Percentiles rank a stretch among this genome's conserved stretches.
Evolutionary conservation across 2,113 vertebrate species (phyloP).

Genomic region (Rana temporaria): DNA sequence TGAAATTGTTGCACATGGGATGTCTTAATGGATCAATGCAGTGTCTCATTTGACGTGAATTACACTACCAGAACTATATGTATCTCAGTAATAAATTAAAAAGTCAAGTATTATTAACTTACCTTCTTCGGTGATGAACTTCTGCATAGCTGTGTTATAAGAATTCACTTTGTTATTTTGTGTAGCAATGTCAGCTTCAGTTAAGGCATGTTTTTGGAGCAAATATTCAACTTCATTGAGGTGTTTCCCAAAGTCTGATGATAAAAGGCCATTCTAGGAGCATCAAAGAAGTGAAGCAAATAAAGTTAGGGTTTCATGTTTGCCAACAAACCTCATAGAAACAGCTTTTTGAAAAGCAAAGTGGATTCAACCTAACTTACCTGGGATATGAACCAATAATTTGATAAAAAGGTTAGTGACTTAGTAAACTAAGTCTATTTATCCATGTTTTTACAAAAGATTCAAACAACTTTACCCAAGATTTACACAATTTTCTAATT

Average conservation of each 20-base stretch:
- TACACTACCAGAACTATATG: neutral
- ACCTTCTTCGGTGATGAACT: conserved; percentile 87
- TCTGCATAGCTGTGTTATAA: conserved; percentile 79
- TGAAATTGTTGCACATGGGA: too few relatives aligned
- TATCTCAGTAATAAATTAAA: neutral
- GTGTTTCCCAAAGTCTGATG: conserved; percentile 91
- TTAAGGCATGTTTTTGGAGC: conserved; percentile 88
- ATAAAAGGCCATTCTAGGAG: conserved; percentile 62
- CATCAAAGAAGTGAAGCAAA: neutral
- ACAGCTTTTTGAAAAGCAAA: too few relatives aligned
- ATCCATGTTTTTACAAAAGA: too few relatives aligned
- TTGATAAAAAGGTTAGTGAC: too few relatives aligned
- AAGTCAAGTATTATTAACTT: conserved; percentile 59
- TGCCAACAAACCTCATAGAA: neutral
- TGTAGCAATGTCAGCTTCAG: conserved; percentile 89
- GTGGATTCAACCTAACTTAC: too few relatives aligned
- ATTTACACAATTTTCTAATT: too few relatives aligned
- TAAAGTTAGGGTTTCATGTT: neutral
- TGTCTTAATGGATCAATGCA: too few relatives aligned
- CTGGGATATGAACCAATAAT: too few relatives aligned
- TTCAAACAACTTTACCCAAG: too few relatives aligned
- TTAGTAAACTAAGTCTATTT: too few relatives aligned
- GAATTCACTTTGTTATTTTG: conserved; percentile 86
- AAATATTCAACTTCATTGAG: conserved; percentile 92
- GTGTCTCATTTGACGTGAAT: too few relatives aligned